These are phyloP conservation scores for Amphiduros pacificus DNA, from an alignment of 2,888 invertebrate species.

Conservation along the genomic window DNA sequence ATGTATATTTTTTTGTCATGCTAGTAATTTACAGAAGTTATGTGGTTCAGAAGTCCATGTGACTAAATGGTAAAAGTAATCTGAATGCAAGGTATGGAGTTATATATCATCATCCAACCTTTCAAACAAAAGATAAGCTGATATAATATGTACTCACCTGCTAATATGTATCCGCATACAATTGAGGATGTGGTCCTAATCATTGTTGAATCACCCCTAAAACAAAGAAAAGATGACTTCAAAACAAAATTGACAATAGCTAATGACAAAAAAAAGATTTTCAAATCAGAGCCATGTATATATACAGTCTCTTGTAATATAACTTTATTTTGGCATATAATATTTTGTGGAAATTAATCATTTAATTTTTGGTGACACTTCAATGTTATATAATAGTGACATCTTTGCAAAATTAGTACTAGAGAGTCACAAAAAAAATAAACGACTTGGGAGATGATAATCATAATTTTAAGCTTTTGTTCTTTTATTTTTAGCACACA, in stretches of 20 bases:
- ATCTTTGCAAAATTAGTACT: too few species aligned
- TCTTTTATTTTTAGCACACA: too few species aligned
- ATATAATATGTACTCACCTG: slow-evolving; percentile 34
- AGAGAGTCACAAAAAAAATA: too few species aligned
- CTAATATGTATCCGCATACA: slow-evolving; percentile 52
- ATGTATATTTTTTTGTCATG: too few species aligned
- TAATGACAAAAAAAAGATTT: background rate
- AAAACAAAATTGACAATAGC: slow-evolving; percentile 3
- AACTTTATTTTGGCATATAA: too few species aligned
- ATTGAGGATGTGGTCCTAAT: slow-evolving; percentile 52
- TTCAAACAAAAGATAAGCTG: background rate
- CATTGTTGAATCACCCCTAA: slow-evolving; percentile 47
- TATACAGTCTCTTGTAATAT: too few species aligned
- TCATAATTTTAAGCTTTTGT: too few species aligned
- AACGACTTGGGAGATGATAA: too few species aligned
- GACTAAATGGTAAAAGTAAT: too few species aligned
- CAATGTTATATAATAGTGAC: background rate
- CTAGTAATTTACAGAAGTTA: too few species aligned
- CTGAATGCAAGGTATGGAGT: background rate
- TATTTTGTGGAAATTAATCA: too few species aligned
- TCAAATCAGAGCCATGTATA: background rate
- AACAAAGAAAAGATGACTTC: slow-evolving; percentile 21
- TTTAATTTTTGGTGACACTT: background rate
- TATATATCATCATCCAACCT: background rate
- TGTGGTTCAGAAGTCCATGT: too few species aligned